Base-by-base conservation (phyloP, 2,888 invertebrate genomes). In the Yponomeuta cagnagella region DNA sequence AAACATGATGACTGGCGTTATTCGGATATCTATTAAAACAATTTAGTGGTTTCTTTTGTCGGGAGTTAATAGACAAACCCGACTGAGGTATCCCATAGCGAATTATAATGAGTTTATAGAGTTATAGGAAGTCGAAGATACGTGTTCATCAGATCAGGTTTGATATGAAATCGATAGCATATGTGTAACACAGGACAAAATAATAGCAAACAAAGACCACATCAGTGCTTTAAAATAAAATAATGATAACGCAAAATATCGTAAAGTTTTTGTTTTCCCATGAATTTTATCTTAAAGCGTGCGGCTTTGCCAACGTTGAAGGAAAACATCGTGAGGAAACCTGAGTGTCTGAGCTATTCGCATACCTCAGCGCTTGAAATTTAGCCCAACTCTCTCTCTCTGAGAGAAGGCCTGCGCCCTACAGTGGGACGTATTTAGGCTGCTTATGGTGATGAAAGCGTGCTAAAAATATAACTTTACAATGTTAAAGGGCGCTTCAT, bases 11-110 rank as follows among this genome's bases (percentile, higher is more conserved):
- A 92, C 89, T 90, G 65, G 72, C 73, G 85, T 78, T 78, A 83
- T 84, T 88, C 81, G 80, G 75, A 75, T 76, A 79, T 85, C 86
- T 84, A 92, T 90, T 92, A 91, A 91, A 91, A 91, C 90, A 90
- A 90, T 91, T 91, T 89, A 90, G 86, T 81, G 77, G 78, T 72
- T 71, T 77, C 85, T 79, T 88, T 90, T 90, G 91, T 90, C 82
- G 77, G 74, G 77, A 79, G 77, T 77, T 83, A 83, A 83, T 86
- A 85, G 84, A 82, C 84, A 84, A 85, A 86, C 82, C 82, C 77
- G 78, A 77, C 76, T 74, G 74, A 64, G 88, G 80, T 82, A 73
- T 84, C 91, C 91, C 88, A 87, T 85, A 76, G 91, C 82, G 91
- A 86, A 84, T 81, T 76, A 87, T 92, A 91, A 91, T 90, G 87